These are phyloP conservation scores for Mus spicilegus DNA, from an alignment of 2,113 vertebrate species.

Conservation along the genomic window DNA sequence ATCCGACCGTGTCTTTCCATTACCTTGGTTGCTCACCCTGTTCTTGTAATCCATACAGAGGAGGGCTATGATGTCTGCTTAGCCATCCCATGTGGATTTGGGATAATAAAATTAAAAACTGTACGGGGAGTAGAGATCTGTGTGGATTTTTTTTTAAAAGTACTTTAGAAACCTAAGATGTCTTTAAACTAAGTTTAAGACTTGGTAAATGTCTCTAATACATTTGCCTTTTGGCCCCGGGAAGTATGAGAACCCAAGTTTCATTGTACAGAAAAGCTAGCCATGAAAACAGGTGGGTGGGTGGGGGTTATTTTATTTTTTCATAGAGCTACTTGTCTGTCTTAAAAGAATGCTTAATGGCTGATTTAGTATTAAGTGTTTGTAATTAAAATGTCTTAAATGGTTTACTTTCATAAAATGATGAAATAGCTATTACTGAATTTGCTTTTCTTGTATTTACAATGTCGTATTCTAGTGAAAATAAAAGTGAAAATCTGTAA, in stretches of 20 bases:
- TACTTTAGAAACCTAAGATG: background rate
- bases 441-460: slow-evolving; percentile 42
- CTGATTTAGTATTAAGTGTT: slow-evolving; percentile 58
- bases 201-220: background rate
- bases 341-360: slow-evolving; percentile 50
- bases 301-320: slow-evolving; percentile 48
- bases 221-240: slow-evolving; percentile 8
- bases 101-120: slow-evolving; percentile 29
- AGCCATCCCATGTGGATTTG: background rate
- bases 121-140: background rate
- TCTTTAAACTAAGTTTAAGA: background rate
- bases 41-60: slow-evolving; percentile 4
- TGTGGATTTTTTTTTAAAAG: background rate
- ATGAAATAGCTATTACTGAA: slow-evolving; percentile 16
- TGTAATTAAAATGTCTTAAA: slow-evolving; percentile 11
- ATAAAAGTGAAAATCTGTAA: slow-evolving; percentile 31
- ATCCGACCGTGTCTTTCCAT: slow-evolving; percentile 3
- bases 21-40: slow-evolving; percentile 17
- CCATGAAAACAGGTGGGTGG: slow-evolving; percentile 5
- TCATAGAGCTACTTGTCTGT: slow-evolving; percentile 6
- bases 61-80: background rate
- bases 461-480: slow-evolving; percentile 29
- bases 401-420: slow-evolving; percentile 15
- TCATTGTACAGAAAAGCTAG: slow-evolving; percentile 54
- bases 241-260: slow-evolving; percentile 24